Evolutionary conservation across 2,888 invertebrate species (phyloP), one percentile per base, ranked within the genome.

Genomic region (Aphodius sticticus): DNA sequence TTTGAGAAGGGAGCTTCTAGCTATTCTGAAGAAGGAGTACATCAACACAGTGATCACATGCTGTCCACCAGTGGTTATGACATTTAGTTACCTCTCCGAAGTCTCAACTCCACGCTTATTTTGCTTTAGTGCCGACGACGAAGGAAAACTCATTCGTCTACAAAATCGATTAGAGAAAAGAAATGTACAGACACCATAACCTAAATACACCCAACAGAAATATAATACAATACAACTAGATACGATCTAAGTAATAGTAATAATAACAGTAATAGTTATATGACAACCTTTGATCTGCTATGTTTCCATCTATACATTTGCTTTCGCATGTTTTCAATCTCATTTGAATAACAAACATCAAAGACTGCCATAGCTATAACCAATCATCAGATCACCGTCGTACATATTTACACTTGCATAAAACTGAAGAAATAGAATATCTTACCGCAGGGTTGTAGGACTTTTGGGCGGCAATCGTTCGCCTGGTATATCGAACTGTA

Each of bases 391-490:
- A 38, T n/a, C n/a, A 38, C 7, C 38, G 38, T 38, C 7, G 7
- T 38, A 38, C 7, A 38, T 38, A 38, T 38, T 7, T 3, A 53
- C 53, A 53, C 4, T 2, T 26, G 12, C 53, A 53, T 53, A 53
- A 9, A 53, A 53, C 7, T 38, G 7, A 38, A 7, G 38, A 38
- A 38, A 38, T 6, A 38, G 4, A 53, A 9, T 36, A n/a, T 86
- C 90, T 90, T 88, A 93, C 93, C 94, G 92, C 88, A 92, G 92
- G 89, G 92, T 92, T 89, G 93, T 92, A 89, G 95, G 95, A 92
- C 95, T 96, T 89, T 95, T 95, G 87, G 96, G 95, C 83, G 96
- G 96, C 84, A 94, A 90, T 88, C 95, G 93, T 85, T 93, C 91
- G 86, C 91, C 90, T 81, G 90, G 87, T 84, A 89, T 81, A 83